Evolutionary conservation across 2,888 invertebrate species (phyloP), one percentile per base, ranked within the genome.

Genomic region (Hirtodrosophila duncani): DNA sequence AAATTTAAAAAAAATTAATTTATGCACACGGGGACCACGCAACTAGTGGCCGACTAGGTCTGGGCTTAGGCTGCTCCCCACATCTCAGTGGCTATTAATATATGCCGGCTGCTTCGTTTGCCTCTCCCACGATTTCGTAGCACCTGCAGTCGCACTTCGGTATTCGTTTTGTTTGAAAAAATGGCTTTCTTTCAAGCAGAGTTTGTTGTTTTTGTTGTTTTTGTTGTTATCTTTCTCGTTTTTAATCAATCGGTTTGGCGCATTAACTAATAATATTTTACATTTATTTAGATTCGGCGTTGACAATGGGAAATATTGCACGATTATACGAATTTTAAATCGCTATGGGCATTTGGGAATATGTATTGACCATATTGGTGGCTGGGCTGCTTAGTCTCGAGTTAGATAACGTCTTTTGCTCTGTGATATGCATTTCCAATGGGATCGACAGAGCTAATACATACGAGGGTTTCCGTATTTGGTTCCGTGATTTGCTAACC

Each of bases 401-500:
- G 48, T 77, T 77, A 72, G 63, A 70, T 80, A 75, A 79, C 59
- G 39, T 38, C 30, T 33, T 16, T 13, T 24, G 21, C 23, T 42
- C 20, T 18, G 27, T 36, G 33, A 38, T 74, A 60, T 77, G 77
- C 68, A 67, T 63, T 62, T 60, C 31, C 63, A 68, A 67, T 63
- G 56, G 44, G 45, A 14, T 17, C 21, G 24, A 11, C 23, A 26
- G 18, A 11, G 42, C 31, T 17, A 30, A 30, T 44, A 39, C 27
- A 36, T 48, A 18, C n/a, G n/a, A 24, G 45, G 9, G 49, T 58
- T 53, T 63, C 50, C 59, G 66, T 45, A 57, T 49, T 61, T 66
- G 59, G 53, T 63, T 67, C 80, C 77, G 80, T 72, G 78, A 75
- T 79, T 79, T 81, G 78, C 39, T 59, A 79, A 81, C 67, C 38